phyloP scores from a whole-genome alignment of 2,888 invertebrate genomes.

The Julus scanicus region DNA sequence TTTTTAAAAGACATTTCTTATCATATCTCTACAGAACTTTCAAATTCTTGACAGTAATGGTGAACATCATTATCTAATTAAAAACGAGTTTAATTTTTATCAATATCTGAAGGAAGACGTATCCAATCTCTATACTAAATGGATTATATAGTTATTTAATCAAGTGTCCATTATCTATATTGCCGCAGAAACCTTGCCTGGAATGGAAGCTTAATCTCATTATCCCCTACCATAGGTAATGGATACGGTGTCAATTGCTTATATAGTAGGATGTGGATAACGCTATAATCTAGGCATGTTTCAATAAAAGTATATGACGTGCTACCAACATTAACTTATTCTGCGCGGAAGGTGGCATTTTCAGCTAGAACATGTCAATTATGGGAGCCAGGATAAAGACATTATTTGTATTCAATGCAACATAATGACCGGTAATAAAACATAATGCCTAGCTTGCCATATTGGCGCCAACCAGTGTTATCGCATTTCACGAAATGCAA shows the following conservation, averaged over 20 bases:
- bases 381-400: neutral
- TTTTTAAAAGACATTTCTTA: no score
- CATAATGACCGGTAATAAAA: neutral
- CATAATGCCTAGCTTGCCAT: neutral
- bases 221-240: neutral
- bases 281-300: neutral
- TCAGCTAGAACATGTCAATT: neutral
- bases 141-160: neutral
- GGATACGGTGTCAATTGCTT: neutral
- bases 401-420: conserved; percentile 11
- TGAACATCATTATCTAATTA: neutral
- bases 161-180: neutral
- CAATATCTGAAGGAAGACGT: neutral
- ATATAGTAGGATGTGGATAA: neutral
- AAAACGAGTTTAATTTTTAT: neutral
- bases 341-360: conserved; percentile 2
- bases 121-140: neutral
- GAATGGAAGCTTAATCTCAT: neutral
- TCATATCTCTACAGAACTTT: no score
- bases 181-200: neutral
- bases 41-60: no score
- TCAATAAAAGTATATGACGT: neutral
- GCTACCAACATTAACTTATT: conserved; percentile 2
- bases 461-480: conserved; percentile 5
- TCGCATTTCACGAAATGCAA: neutral